Base-by-base conservation (phyloP, 2,888 invertebrate genomes). In the Alloscopus bannaensis region DNA sequence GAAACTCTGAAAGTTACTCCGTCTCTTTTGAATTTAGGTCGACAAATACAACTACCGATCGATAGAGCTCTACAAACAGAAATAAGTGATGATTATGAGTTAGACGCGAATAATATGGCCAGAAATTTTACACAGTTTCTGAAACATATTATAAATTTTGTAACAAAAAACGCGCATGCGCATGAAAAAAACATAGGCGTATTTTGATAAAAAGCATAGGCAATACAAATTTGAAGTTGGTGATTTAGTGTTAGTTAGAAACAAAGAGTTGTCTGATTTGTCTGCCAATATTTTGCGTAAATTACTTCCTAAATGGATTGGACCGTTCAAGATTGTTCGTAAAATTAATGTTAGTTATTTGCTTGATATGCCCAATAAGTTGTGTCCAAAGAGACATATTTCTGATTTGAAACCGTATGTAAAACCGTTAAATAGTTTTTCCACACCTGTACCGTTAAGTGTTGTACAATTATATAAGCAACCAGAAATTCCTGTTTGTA, bases 241-340 rank as follows among this genome's bases (percentile, higher is more conserved):
- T 3, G 68, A 80, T 16, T 20, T 50, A 29, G 68, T 80, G 1
- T 18, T 59, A 8, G 59, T 73, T 29, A n/a, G 73, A 2, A 80
- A 80, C 36, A 18, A 68, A 13, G 45, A 62, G 42, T 8, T 60
- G 1, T 80, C 80, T 18, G 60, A 68, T 29, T 22, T 13, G 4
- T 36, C 72, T 18, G 18, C 3, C 4, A 57, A 62, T 11, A 28
- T 42, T 26, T 36, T 65, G 3, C 16, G 29, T 22, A 71, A 71
- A 50, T 36, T 77, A 1, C n/a, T 20, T n/a, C 68, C 55, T 18
- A 76, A 76, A 40, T 73, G 55, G 50, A 28, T 64, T 6, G 57
- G 64, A 55, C 71, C 65, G 2, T 76, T 29, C 42, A 65, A 65
- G 28, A 57, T 73, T 3, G 28, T 73, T 1, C n/a, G 1, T 31